Evolutionary conservation across 2,113 vertebrate species (phyloP), one percentile per base, ranked within the genome.

Genomic region (Lampris megalopsis): DNA sequence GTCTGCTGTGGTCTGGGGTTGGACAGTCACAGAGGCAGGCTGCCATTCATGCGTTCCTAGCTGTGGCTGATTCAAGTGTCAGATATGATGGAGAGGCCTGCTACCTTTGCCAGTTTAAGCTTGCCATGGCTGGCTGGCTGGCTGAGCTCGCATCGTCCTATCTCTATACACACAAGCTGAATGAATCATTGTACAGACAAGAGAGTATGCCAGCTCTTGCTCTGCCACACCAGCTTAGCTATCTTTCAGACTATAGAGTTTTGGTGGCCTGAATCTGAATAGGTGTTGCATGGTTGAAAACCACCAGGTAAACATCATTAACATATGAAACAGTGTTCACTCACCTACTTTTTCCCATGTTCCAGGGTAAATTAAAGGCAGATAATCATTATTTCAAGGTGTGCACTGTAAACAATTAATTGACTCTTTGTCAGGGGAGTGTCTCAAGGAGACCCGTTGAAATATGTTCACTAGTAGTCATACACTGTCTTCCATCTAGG

Each of bases 11-110:
- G 84, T 87, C 83, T 72, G 58, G 78, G 57, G 77, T 73, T 83
- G 67, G 77, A 75, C 73, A 73, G 68, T 71, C 65, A 53, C 71
- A 85, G 43, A 85, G 42, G 79, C 77, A 81, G 66, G 6, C 58
- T 77, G 68, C 84, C 86, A 82, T 73, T 91, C 88, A 90, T 88
- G 86, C 87, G 80, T 81, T 82, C 62, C 80, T 56, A 58, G 66
- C 80, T 68, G 85, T 0, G 73, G 65, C 41, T 71, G 87, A 88
- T 91, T 91, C 82, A 88, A 57, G 71, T 88, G 91, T 91, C 89
- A 91, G 6, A 83, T n/a, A 81, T 87, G 88, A 91, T 88, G 68
- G 83, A 91, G 83, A 85, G 86, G 77, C 38, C 83, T 58, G 49
- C 61, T 43, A 1, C 6, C 5, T 56, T 2, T 77, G 81, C 89